Conservation (phyloP, 2,797 vertebrate species). For the Phataginus tricuspis region DNA sequence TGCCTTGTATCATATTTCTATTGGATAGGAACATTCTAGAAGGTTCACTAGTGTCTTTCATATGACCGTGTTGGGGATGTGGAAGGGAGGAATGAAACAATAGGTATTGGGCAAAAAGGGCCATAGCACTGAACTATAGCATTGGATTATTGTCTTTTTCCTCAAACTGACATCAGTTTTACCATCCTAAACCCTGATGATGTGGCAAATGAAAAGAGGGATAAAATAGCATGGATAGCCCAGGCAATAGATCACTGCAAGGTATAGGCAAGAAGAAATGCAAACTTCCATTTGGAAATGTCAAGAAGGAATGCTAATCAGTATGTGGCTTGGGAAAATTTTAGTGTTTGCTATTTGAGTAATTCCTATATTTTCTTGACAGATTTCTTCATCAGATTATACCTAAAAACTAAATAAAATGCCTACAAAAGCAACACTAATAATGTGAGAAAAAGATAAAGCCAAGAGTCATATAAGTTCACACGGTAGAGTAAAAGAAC, state of each 20-base stretch:
- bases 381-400: not conserved
- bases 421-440: not conserved
- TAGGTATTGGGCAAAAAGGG: not conserved
- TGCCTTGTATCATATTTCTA: not conserved
- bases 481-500: not conserved
- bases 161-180: not conserved
- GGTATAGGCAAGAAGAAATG: not conserved
- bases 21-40: not conserved
- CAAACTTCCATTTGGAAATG: not conserved
- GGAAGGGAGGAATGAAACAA: not conserved
- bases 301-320: not conserved
- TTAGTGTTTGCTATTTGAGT: not conserved
- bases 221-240: not conserved
- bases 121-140: not conserved
- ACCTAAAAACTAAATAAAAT: not conserved
- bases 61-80: not conserved
- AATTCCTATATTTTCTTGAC: not conserved
- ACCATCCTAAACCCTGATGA: not conserved
- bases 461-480: constrained; percentile 17
- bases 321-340: not conserved
- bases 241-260: not conserved
- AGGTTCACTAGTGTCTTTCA: too few relatives aligned
- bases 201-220: not conserved
- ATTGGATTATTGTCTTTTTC: not conserved
- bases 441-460: not conserved